phyloP scores from a whole-genome alignment of 1,140 invertebrate genomes.

The Neuroterus valhalla region DNA sequence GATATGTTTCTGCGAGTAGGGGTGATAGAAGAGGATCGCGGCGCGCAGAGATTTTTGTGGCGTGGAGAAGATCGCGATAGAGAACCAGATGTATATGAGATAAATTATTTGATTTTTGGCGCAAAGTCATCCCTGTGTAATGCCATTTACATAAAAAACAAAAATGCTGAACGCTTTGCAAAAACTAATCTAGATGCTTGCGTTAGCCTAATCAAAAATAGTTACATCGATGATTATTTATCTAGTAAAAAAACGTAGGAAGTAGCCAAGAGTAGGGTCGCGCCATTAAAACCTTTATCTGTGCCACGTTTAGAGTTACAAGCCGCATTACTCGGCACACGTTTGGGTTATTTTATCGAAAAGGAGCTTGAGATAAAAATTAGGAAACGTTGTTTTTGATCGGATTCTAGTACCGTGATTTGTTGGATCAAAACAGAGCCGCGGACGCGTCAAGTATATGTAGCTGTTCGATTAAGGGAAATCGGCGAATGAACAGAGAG shows the following conservation, averaged over 20 bases:
- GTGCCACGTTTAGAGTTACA: too few species aligned
- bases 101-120: constrained; percentile 64
- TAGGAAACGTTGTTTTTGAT: too few species aligned
- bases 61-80: constrained; percentile 26
- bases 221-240: constrained; percentile 50
- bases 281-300: too few species aligned
- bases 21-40: constrained; percentile 52
- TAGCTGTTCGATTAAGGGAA: neutral
- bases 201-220: constrained; percentile 33
- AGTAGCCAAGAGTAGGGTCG: too few species aligned
- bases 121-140: constrained; percentile 55
- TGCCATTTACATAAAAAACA: too few species aligned
- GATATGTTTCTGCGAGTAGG: constrained; percentile 66
- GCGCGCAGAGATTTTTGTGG: constrained; percentile 58
- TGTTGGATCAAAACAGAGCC: constrained; percentile 33
- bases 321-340: too few species aligned
- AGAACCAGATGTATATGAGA: constrained; percentile 46
- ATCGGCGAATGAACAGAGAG: neutral
- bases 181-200: too few species aligned
- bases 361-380: too few species aligned
- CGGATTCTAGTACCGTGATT: too few species aligned
- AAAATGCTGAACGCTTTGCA: too few species aligned
- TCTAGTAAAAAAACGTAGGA: too few species aligned
- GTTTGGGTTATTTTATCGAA: too few species aligned
- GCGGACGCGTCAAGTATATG: neutral